Percentiles rank a stretch among this genome's conserved stretches.
These are phyloP conservation scores for Drosophila ercepeae DNA, from an alignment of 1,140 invertebrate genomes.

Conservation along the genomic window DNA sequence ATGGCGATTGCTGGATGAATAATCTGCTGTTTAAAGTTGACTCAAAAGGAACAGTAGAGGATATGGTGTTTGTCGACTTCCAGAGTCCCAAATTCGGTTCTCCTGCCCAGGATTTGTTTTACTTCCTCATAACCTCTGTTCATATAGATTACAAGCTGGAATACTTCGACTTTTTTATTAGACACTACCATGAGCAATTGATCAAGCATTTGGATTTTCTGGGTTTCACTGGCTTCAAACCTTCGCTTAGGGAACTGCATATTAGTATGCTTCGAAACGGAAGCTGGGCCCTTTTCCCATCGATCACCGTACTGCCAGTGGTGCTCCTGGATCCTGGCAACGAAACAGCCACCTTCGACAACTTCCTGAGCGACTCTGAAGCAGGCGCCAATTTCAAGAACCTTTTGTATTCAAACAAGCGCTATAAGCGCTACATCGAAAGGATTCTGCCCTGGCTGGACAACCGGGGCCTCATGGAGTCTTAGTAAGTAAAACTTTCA, in stretches of 20 bases:
- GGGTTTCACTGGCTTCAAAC: slow-evolving; percentile 45
- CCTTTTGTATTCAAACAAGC: slow-evolving; percentile 51
- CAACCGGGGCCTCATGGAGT: slow-evolving; percentile 65
- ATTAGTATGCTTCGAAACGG: slow-evolving; percentile 59
- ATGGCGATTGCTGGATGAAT: slow-evolving; percentile 88
- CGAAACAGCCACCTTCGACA: slow-evolving; percentile 58
- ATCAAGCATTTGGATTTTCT: slow-evolving; percentile 58
- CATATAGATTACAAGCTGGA: slow-evolving; percentile 62
- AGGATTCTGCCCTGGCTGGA: slow-evolving; percentile 70
- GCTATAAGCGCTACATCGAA: slow-evolving; percentile 49
- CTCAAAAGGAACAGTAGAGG: slow-evolving; percentile 67
- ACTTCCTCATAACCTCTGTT: slow-evolving; percentile 67
- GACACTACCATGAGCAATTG: slow-evolving; percentile 68
- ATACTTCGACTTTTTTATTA: slow-evolving; percentile 66
- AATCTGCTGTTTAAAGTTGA: slow-evolving; percentile 86
- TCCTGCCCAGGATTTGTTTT: slow-evolving; percentile 58
- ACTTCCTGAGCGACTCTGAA: slow-evolving; percentile 47
- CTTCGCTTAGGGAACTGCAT: slow-evolving; percentile 57
- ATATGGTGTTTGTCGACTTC: slow-evolving; percentile 71
- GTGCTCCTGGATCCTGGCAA: slow-evolving; percentile 62
- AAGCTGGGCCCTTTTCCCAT: slow-evolving; percentile 33
- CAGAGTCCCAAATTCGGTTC: slow-evolving; percentile 63
- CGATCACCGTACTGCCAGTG: slow-evolving; percentile 52
- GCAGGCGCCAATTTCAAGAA: slow-evolving; percentile 47
- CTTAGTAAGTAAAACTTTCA: slow-evolving; percentile 39